Percentiles rank a stretch among this genome's conserved stretches.
Evolutionary conservation across 2,797 vertebrate genomes (phyloP).

Genomic region (Pterois miles): DNA sequence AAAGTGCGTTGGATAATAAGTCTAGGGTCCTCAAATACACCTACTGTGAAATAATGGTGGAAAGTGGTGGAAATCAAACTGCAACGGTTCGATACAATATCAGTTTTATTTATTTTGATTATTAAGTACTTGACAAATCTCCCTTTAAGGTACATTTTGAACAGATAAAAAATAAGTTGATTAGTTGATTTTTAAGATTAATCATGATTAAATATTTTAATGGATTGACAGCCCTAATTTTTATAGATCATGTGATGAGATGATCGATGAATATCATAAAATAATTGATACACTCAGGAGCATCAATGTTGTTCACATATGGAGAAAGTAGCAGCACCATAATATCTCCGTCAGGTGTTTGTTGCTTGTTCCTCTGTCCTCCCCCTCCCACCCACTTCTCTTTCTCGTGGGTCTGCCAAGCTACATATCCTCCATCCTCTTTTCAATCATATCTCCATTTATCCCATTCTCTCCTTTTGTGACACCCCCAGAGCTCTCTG

Average conservation of each 20-base stretch:
- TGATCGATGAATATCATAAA: not conserved
- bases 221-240: too few relatives aligned
- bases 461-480: constrained; percentile 15
- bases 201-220: too few relatives aligned
- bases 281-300: not conserved
- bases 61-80: too few relatives aligned
- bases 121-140: too few relatives aligned
- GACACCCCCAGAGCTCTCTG: not conserved
- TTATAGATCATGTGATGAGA: not conserved
- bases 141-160: too few relatives aligned
- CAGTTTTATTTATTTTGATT: too few relatives aligned
- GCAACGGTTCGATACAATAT: too few relatives aligned
- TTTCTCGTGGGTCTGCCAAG: not conserved
- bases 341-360: not conserved
- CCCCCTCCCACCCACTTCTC: not conserved
- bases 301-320: not conserved
- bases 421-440: not conserved
- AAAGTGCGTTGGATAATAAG: too few relatives aligned
- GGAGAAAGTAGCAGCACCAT: not conserved
- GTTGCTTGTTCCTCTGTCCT: not conserved
- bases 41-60: too few relatives aligned
- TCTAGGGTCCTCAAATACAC: too few relatives aligned
- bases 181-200: too few relatives aligned
- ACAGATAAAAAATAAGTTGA: too few relatives aligned
- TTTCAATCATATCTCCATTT: constrained; percentile 14